Evolutionary conservation across 30 jellyfish, hydroid and myxozoan species (phyloP), one percentile per base, ranked within the genome.

Genomic region (Chrysaora quinquecirrha): DNA sequence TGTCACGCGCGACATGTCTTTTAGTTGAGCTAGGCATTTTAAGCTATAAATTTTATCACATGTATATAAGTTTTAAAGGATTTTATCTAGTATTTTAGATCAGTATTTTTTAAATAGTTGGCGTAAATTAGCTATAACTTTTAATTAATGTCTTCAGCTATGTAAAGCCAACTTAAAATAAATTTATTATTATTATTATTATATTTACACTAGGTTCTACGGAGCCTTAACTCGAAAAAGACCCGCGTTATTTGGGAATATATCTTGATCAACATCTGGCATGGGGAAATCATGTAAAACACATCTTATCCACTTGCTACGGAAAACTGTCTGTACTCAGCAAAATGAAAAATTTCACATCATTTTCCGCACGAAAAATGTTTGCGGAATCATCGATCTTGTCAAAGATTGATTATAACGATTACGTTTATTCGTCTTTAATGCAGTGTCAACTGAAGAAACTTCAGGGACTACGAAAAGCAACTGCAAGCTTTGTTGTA

Each of bases 191-290:
- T n/a, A n/a, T n/a, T n/a, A n/a, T n/a, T n/a, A n/a, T n/a, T n/a
- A n/a, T n/a, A n/a, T n/a, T 61, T 76, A 34, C 0, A 76, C 33
- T 56, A 76, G 88, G 88, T 61, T 76, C 50, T 76, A 76, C 77
- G 78, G 29, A 56, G 88, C 88, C 61, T 77, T 69, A 76, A 56
- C 88, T 76, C 47, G 78, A 76, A 65, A 76, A 76, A 76, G 78
- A 76, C 50, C 77, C 78, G 48, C 71, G 76, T 76, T 76, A 76
- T 58, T 19, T 76, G 78, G 88, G 78, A 76, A 58, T 58, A 30
- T 54, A 35, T 75, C 52, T 76, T 58, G 88, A 56, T 78, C 78
- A 76, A 76, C 78, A 58, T 31, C 76, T 76, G 78, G 78, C 56
- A 50, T 76, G 77, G 88, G 78, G 67, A 76, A 76, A 76, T 73